phyloP scores from a whole-genome alignment of 2,888 invertebrate genomes.

The Mongoloraphidia duomilia region DNA sequence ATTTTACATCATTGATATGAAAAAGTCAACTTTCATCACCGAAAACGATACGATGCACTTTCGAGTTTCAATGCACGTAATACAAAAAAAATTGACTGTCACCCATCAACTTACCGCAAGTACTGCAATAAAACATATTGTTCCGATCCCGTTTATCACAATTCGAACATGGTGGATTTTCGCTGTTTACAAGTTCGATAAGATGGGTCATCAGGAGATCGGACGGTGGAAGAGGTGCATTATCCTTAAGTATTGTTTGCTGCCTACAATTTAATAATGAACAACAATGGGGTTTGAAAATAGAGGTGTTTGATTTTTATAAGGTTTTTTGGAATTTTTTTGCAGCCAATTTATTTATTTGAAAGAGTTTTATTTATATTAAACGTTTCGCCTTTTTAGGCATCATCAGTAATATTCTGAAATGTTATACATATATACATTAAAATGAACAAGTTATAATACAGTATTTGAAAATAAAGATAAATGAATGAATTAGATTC shows the following conservation, averaged over 20 bases:
- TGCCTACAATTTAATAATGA: conserved; percentile 28
- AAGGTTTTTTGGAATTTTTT: too few species aligned
- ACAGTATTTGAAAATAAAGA: too few species aligned
- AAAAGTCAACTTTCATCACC: neutral
- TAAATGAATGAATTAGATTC: too few species aligned
- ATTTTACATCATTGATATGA: neutral
- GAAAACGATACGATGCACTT: neutral
- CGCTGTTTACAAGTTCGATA: conserved; percentile 53
- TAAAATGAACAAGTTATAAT: too few species aligned
- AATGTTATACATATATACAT: too few species aligned
- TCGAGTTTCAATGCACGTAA: neutral
- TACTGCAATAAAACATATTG: conserved; percentile 67
- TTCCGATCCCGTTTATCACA: conserved; percentile 55
- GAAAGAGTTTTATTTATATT: too few species aligned
- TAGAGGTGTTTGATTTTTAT: too few species aligned
- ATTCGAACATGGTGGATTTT: conserved; percentile 61
- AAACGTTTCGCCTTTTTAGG: too few species aligned
- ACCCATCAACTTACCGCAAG: conserved; percentile 41
- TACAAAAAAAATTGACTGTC: neutral
- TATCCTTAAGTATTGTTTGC: conserved; percentile 46
- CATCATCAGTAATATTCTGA: too few species aligned
- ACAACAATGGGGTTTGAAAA: too few species aligned
- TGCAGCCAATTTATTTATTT: too few species aligned
- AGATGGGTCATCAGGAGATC: conserved; percentile 55
- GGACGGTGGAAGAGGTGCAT: conserved; percentile 40